Percentiles rank a stretch among this genome's conserved stretches.
Evolutionary conservation across 2,888 invertebrate genomes (phyloP).

Genomic region (Bellardia pandia): DNA sequence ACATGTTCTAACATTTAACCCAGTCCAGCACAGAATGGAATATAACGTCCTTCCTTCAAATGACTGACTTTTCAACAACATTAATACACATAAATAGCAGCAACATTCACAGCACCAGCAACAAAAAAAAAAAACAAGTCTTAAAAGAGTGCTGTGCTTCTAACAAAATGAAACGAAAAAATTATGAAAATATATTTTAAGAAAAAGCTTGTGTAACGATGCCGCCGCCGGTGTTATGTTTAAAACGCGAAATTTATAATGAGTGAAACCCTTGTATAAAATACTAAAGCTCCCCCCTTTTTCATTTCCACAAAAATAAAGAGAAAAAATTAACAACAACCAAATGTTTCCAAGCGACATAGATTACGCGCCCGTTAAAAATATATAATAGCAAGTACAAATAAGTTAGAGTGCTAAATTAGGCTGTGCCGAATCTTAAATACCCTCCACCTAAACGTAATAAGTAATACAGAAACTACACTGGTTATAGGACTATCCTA

Average conservation of each 20-base stretch:
- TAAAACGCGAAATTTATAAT: conserved; percentile 70
- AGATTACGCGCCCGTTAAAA: conserved; percentile 65
- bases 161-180: conserved; percentile 37
- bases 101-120: conserved; percentile 4
- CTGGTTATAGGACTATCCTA: too few relatives aligned
- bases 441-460: too few relatives aligned
- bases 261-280: conserved; percentile 70
- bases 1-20: too few relatives aligned
- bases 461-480: too few relatives aligned
- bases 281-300: conserved; percentile 27
- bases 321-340: conserved; percentile 42
- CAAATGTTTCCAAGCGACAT: conserved; percentile 71
- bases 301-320: background rate
- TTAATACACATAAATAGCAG: conserved; percentile 1
- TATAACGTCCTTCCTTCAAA: background rate
- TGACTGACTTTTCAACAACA: background rate
- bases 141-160: conserved; percentile 38
- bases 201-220: conserved; percentile 58
- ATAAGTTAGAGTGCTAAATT: too few relatives aligned
- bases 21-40: too few relatives aligned
- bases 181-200: conserved; percentile 2
- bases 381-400: conserved; percentile 20
- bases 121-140: conserved; percentile 39
- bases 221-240: conserved; percentile 67
- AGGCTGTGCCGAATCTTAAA: too few relatives aligned